Evolutionary conservation across 2,888 invertebrate species (phyloP).

Genomic region (Scaptomyza parva): DNA sequence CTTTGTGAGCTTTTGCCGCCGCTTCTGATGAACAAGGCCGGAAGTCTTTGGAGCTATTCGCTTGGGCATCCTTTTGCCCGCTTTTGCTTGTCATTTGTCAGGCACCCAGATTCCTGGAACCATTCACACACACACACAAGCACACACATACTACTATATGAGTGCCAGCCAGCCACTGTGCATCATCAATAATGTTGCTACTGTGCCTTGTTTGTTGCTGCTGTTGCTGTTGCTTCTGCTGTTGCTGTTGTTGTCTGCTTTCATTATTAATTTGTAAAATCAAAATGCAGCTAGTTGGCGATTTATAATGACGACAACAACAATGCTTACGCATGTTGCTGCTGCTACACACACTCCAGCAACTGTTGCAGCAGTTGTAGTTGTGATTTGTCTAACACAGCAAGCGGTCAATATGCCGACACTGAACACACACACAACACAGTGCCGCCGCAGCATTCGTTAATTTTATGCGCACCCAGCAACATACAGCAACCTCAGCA

Average conservation of each 20-base stretch:
- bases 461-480: conserved; percentile 70
- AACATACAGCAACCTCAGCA: conserved; percentile 53
- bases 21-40: conserved; percentile 75
- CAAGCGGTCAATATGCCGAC: conserved; percentile 74
- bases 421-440: conserved; percentile 72
- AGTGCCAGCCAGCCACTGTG: conserved; percentile 36
- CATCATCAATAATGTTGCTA: conserved; percentile 78
- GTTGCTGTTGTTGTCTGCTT: conserved; percentile 30
- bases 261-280: conserved; percentile 83
- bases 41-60: conserved; percentile 61
- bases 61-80: conserved; percentile 42
- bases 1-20: conserved; percentile 66
- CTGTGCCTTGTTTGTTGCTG: conserved; percentile 46
- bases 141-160: conserved; percentile 20
- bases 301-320: conserved; percentile 78
- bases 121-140: conserved; percentile 17
- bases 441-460: conserved; percentile 75
- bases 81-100: conserved; percentile 74
- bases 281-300: conserved; percentile 77
- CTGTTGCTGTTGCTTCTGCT: conserved; percentile 22
- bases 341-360: conserved; percentile 60
- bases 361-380: conserved; percentile 68
- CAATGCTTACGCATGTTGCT: conserved; percentile 69
- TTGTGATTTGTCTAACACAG: conserved; percentile 82
- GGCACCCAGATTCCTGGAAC: conserved; percentile 63